phyloP scores from a whole-genome alignment of 2,888 invertebrate species.

The Microchrysa polita region DNA sequence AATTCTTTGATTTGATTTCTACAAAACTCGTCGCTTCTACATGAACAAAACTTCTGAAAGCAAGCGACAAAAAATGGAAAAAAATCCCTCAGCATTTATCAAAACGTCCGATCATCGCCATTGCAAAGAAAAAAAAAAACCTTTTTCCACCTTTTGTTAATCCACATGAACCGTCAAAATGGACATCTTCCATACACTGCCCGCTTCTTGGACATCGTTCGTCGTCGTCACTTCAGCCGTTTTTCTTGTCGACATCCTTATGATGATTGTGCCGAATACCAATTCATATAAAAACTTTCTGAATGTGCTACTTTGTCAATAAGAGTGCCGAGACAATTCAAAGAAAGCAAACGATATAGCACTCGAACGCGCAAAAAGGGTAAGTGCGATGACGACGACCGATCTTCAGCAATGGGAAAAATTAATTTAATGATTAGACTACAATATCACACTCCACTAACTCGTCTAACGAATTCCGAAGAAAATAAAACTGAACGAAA shows the following conservation, averaged over 20 bases:
- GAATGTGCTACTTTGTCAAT: not conserved
- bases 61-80: too few relatives aligned
- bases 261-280: too few relatives aligned
- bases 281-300: not conserved
- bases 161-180: slow-evolving; percentile 10
- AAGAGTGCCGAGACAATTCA: not conserved
- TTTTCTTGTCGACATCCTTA: too few relatives aligned
- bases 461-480: slow-evolving; percentile 38
- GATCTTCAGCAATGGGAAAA: slow-evolving; percentile 19
- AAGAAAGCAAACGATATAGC: not conserved
- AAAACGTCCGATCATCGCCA: slow-evolving; percentile 27
- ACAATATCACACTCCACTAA: slow-evolving; percentile 45
- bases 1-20: slow-evolving; percentile 9
- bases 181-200: not conserved
- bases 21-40: slow-evolving; percentile 11
- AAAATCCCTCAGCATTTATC: slow-evolving; percentile 5
- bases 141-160: slow-evolving; percentile 24
- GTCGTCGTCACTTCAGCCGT: too few relatives aligned
- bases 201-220: not conserved
- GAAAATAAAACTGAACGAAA: slow-evolving; percentile 16
- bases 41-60: slow-evolving; percentile 6
- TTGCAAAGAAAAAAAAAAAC: not conserved
- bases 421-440: slow-evolving; percentile 42
- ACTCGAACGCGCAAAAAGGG: slow-evolving; percentile 14
- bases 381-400: not conserved